Percentiles rank a stretch among this genome's conserved stretches.
These are phyloP conservation scores for Apis dorsata DNA, from an alignment of 1,140 invertebrate genomes.

Conservation along the genomic window DNA sequence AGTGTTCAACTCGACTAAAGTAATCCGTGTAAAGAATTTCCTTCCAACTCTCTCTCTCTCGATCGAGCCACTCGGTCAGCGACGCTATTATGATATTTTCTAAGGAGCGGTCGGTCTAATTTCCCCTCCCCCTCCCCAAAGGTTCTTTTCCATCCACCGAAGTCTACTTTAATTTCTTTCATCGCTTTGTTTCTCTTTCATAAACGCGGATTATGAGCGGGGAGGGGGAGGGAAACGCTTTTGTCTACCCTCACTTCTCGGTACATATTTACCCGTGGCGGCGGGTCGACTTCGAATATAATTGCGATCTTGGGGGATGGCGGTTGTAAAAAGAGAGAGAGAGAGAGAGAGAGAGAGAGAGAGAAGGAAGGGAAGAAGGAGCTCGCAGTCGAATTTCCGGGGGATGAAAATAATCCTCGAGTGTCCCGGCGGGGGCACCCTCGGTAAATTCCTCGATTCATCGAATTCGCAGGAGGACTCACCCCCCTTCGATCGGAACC, in stretches of 20 bases:
- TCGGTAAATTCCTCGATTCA: conserved; percentile 36
- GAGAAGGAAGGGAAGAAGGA: not conserved
- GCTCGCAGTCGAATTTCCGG: conserved; percentile 37
- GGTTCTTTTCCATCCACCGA: not conserved
- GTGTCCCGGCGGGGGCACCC: conserved; percentile 14
- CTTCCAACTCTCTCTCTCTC: not conserved
- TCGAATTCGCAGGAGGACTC: conserved; percentile 24
- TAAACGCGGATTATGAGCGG: conserved; percentile 43
- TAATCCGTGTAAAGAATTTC: no score
- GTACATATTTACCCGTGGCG: conserved; percentile 48
- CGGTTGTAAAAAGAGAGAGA: no score
- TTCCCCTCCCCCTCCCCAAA: not conserved
- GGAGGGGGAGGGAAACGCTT: conserved; percentile 37
- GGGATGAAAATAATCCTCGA: conserved; percentile 44
- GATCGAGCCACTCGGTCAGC: not conserved
- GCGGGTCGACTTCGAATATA: conserved; percentile 29
- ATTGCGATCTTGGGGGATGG: conserved; percentile 41
- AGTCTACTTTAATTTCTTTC: conserved; percentile 48
- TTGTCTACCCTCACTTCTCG: conserved; percentile 38
- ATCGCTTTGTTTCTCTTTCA: conserved; percentile 52
- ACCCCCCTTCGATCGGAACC: conserved; percentile 3
- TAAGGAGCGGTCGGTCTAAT: conserved; percentile 43
- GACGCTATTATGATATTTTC: conserved; percentile 32
- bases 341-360: not conserved
- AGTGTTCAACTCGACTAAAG: no score